Percentiles rank a stretch among this genome's conserved stretches.
These are phyloP conservation scores for Timema podura DNA, from an alignment of 2,888 invertebrate genomes.

Conservation along the genomic window DNA sequence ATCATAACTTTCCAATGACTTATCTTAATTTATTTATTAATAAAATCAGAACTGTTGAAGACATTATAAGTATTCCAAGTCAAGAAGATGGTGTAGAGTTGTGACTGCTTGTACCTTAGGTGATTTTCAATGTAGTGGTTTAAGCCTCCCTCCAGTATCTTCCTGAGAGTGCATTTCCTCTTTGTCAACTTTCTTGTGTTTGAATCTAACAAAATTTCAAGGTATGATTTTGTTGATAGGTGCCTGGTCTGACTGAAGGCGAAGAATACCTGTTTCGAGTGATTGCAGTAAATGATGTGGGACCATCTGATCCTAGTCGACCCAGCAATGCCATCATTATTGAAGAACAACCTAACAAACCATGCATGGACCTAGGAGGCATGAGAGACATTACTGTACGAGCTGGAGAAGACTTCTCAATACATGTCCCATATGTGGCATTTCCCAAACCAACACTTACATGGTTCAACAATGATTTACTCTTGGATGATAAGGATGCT, in stretches of 20 bases:
- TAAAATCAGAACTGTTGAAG: too few species aligned
- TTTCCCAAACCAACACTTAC: conserved; percentile 93
- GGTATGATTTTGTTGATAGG: conserved; percentile 32
- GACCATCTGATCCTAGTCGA: conserved; percentile 77
- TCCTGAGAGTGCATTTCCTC: too few species aligned
- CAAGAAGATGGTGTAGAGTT: too few species aligned
- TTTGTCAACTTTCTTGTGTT: too few species aligned
- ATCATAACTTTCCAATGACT: too few species aligned
- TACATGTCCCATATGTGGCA: conserved; percentile 92
- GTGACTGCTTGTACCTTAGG: too few species aligned
- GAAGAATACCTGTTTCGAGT: conserved; percentile 95
- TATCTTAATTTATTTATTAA: too few species aligned
- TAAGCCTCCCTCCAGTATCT: too few species aligned
- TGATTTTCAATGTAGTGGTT: too few species aligned
- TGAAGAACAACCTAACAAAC: conserved; percentile 93
- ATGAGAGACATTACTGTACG: conserved; percentile 94
- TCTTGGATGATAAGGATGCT: conserved; percentile 70
- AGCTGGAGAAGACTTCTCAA: conserved; percentile 97
- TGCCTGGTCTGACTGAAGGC: conserved; percentile 85
- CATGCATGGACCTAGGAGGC: conserved; percentile 89
- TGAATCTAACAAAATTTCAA: too few species aligned
- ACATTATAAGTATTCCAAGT: too few species aligned
- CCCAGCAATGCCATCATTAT: conserved; percentile 74
- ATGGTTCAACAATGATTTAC: conserved; percentile 86
- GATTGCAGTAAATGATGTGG: conserved; percentile 87